Percentiles rank a stretch among this genome's conserved stretches.
Conservation (phyloP, 2,113 vertebrate genomes). For the Ciconia stormi region DNA sequence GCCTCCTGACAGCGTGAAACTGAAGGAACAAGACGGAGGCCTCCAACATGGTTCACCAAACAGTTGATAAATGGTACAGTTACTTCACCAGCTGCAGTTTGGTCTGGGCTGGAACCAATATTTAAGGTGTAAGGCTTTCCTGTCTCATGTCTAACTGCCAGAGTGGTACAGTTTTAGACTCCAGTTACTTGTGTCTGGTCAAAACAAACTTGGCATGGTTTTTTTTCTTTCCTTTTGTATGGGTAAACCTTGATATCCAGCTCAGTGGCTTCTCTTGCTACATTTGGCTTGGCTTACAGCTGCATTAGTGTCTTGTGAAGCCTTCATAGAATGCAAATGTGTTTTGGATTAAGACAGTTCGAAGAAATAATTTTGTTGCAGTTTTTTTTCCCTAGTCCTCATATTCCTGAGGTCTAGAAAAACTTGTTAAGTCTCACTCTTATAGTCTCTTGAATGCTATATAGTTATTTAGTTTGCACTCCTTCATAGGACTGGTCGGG, state of each 20-base stretch:
- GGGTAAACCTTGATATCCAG: background rate
- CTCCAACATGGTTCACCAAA: background rate
- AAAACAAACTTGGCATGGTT: background rate
- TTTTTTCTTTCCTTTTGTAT: background rate
- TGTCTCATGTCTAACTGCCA: background rate
- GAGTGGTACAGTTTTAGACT: background rate
- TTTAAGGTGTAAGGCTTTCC: background rate
- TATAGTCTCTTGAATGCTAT: background rate
- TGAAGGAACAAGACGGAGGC: background rate
- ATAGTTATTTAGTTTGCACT: background rate
- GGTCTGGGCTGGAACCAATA: background rate
- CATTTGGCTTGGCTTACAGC: background rate
- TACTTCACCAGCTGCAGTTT: background rate
- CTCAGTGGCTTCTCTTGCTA: background rate
- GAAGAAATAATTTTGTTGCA: background rate
- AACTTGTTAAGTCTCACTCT: background rate
- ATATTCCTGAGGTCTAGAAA: background rate
- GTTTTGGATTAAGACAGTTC: background rate
- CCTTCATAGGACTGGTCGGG: background rate
- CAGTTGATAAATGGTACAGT: background rate
- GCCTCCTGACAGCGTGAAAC: background rate
- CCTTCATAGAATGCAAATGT: background rate
- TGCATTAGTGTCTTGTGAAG: background rate
- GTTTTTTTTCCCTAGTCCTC: background rate
- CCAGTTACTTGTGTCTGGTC: background rate